Conservation (phyloP, 1,140 invertebrate genomes). For the Meteorus sp. region DNA sequence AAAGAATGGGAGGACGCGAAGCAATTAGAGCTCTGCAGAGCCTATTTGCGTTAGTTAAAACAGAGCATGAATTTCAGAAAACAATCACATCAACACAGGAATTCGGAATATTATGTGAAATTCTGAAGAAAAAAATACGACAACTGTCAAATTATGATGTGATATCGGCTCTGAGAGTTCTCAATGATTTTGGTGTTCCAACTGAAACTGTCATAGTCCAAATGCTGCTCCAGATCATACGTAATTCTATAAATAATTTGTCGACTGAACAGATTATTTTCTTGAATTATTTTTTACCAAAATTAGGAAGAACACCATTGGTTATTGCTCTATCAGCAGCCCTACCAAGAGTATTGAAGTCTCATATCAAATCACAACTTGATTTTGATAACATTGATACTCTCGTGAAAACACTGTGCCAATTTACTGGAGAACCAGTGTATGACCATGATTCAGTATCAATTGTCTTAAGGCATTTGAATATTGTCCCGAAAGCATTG, state of each 20-base stretch:
- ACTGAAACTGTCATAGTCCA: slow-evolving; percentile 62
- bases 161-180: slow-evolving; percentile 62
- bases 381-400: slow-evolving; percentile 54
- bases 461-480: not conserved
- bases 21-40: not conserved
- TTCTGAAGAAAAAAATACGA: slow-evolving; percentile 60
- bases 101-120: slow-evolving; percentile 57
- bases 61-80: not conserved
- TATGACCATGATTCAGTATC: not conserved
- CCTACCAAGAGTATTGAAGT: slow-evolving; percentile 66
- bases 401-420: slow-evolving; percentile 13
- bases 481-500: no score
- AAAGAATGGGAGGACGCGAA: not conserved
- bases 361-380: slow-evolving; percentile 60
- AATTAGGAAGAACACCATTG: slow-evolving; percentile 57
- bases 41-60: not conserved
- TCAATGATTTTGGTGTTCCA: slow-evolving; percentile 62
- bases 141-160: slow-evolving; percentile 58
- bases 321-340: slow-evolving; percentile 64
- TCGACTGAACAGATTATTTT: slow-evolving; percentile 65
- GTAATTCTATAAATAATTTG: slow-evolving; percentile 64
- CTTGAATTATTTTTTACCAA: slow-evolving; percentile 61
- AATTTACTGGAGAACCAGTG: not conserved
- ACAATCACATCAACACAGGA: slow-evolving; percentile 28
- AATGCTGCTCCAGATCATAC: slow-evolving; percentile 64